phyloP scores from a whole-genome alignment of 2,113 vertebrate genomes.

The Mellivora capensis region DNA sequence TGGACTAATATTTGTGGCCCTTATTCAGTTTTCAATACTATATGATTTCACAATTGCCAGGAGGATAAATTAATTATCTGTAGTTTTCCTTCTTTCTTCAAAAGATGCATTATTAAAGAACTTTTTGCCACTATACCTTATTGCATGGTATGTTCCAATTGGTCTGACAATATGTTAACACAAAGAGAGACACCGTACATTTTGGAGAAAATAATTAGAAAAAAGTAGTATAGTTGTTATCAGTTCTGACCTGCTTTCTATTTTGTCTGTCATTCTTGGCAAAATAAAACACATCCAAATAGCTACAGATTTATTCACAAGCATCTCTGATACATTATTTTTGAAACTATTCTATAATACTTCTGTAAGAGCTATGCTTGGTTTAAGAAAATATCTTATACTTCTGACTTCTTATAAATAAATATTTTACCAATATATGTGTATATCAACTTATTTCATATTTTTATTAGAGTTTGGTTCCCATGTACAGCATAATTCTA shows the following conservation, averaged over 20 bases:
- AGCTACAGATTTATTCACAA: background rate
- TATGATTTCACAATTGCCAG: conserved; percentile 14
- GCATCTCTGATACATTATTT: background rate
- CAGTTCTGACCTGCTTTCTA: background rate
- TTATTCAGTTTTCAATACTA: conserved; percentile 30
- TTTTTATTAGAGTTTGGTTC: background rate
- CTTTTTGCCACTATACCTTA: background rate
- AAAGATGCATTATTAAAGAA: conserved; percentile 45
- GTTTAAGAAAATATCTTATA: background rate
- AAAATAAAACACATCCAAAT: background rate
- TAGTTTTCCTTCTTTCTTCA: conserved; percentile 45
- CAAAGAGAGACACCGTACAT: background rate
- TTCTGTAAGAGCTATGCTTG: background rate
- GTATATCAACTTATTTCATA: background rate
- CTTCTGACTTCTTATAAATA: background rate
- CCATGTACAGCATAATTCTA: background rate
- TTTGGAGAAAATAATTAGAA: background rate
- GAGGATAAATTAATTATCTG: conserved; percentile 44
- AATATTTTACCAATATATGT: background rate
- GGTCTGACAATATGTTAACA: conserved; percentile 17
- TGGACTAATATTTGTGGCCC: background rate
- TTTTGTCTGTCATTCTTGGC: background rate
- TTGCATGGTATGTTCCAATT: background rate
- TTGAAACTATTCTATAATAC: background rate
- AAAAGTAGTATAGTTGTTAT: background rate